Evolutionary conservation across 2,113 vertebrate genomes (phyloP), one percentile per base, ranked within the genome.

Genomic region (Alligator mississippiensis): DNA sequence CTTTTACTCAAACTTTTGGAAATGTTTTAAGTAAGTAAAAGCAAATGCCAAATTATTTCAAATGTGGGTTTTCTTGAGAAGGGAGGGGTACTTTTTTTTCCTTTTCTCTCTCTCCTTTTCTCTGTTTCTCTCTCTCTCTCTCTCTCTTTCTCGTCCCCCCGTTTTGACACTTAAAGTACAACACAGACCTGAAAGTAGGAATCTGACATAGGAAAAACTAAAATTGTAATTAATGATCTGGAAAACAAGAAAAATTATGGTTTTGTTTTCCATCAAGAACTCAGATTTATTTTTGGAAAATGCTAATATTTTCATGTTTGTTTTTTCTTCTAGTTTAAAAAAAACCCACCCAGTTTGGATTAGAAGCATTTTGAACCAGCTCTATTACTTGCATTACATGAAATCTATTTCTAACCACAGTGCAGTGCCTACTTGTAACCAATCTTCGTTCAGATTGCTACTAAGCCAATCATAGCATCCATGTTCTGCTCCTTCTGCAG

Each of bases 371-470:
- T 90, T 85, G 88, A 9, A 93, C 94, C 88, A 93, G 25, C 57
- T 81, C 82, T 66, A 11, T 80, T 95, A 92, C 92, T 85, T 34
- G 0, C 88, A 89, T 93, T 92, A 93, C 92, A 96, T 96, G 94
- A 95, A 89, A 93, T 93, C 91, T 94, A 81, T 97, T 95, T 97
- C 89, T 93, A 96, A 61, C 88, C 90, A 89, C 96, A 95, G 95
- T 90, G 92, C 94, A 95, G 93, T 89, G 80, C 55, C 84, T 96
- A 89, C 95, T 96, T 47, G 2, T 93, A 95, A 91, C 95, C 82
- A 94, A 93, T 93, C 95, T 96, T 96, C 95, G 92, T 96, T 94
- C 96, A 92, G 93, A 87, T 84, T 90, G 86, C 90, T 96, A 95
- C 93, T 79, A 95, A 93, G 93, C 30, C 64, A 68, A 17, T 18